These are phyloP conservation scores for Remorina albescens DNA, from an alignment of 2,797 vertebrate species.

Conservation along the genomic window DNA sequence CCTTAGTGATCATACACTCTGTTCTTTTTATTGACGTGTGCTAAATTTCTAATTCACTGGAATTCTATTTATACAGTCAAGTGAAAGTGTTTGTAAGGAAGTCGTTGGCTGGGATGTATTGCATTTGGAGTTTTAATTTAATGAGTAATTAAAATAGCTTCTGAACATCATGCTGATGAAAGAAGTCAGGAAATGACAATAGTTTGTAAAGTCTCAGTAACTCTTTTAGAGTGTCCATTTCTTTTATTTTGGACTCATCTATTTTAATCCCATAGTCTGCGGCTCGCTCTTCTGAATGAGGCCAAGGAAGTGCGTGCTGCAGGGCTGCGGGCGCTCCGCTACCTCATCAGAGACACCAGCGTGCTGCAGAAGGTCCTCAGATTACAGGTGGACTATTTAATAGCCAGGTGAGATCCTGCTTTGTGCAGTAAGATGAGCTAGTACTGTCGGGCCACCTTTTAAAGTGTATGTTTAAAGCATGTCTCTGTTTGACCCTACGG, in stretches of 20 bases:
- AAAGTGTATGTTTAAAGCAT: background rate
- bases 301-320: constrained; percentile 98
- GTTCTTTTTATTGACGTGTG: background rate
- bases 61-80: constrained; percentile 15
- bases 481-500: background rate
- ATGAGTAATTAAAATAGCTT: constrained; percentile 6
- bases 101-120: background rate
- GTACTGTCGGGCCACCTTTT: background rate
- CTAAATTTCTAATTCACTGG: background rate
- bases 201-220: background rate
- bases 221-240: background rate
- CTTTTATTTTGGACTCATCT: background rate
- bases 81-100: background rate
- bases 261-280: constrained; percentile 84
- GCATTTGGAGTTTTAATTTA: background rate
- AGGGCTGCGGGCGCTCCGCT: constrained; percentile 94
- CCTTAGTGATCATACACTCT: background rate
- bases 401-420: constrained; percentile 89
- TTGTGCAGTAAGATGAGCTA: background rate
- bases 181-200: background rate
- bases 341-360: constrained; percentile 94
- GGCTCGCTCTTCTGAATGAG: constrained; percentile 97
- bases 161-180: background rate
- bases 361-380: constrained; percentile 97
- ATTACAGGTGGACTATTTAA: constrained; percentile 98